These are phyloP conservation scores for Cebus imitator DNA, from an alignment of 2,113 vertebrate genomes.

Conservation along the genomic window DNA sequence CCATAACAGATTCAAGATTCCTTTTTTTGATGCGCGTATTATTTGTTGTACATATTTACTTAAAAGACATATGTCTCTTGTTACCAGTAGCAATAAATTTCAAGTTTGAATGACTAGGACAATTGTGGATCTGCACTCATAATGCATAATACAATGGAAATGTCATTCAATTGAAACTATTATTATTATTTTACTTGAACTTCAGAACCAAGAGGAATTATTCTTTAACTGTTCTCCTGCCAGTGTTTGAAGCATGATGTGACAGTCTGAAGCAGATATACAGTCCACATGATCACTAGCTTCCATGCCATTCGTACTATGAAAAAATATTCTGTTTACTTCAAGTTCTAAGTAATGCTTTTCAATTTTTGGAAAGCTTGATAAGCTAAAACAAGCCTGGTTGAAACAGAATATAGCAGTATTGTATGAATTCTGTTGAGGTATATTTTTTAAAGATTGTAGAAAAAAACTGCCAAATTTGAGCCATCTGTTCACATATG, in stretches of 20 bases:
- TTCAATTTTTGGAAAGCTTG: constrained; percentile 56
- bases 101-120: neutral
- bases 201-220: neutral
- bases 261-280: neutral
- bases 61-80: neutral
- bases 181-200: neutral
- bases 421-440: constrained; percentile 12
- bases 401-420: constrained; percentile 55
- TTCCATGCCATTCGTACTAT: neutral
- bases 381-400: constrained; percentile 56
- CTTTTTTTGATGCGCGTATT: neutral
- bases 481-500: constrained; percentile 41
- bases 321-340: constrained; percentile 34
- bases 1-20: neutral
- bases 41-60: neutral
- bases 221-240: neutral
- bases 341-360: constrained; percentile 40
- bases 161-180: neutral
- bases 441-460: constrained; percentile 47
- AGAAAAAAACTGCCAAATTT: constrained; percentile 25
- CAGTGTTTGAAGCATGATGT: neutral
- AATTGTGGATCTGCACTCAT: neutral
- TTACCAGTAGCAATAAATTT: neutral
- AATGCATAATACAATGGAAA: neutral
- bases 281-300: neutral